Conservation (phyloP, 2,113 vertebrate genomes). For the Solea solea region DNA sequence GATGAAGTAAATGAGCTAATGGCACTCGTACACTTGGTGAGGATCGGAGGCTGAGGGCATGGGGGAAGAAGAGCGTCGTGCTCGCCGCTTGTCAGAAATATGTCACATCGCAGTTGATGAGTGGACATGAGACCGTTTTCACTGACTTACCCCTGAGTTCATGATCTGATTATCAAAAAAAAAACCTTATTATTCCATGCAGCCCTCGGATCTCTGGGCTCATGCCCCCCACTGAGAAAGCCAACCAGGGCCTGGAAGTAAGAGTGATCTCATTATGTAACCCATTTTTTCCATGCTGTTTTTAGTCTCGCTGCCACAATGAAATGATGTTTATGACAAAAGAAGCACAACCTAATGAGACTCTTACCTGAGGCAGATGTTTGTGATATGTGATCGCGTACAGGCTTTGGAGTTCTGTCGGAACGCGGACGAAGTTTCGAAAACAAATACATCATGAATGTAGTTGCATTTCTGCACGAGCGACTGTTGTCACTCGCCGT, state of each 20-base stretch:
- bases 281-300: neutral
- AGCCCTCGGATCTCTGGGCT: neutral
- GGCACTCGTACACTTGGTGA: slow-evolving; percentile 27
- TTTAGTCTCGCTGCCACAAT: neutral
- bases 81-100: slow-evolving; percentile 22
- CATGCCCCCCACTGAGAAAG: neutral
- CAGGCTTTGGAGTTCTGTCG: slow-evolving; percentile 32
- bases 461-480: slow-evolving; percentile 44
- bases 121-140: neutral
- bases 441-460: slow-evolving; percentile 15
- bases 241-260: neutral
- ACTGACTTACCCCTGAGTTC: neutral
- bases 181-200: neutral
- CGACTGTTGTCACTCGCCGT: slow-evolving; percentile 18
- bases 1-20: slow-evolving; percentile 62
- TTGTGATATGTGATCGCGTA: slow-evolving; percentile 53
- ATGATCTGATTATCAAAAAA: neutral
- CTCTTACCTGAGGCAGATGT: slow-evolving; percentile 24
- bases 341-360: slow-evolving; percentile 7
- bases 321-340: slow-evolving; percentile 25
- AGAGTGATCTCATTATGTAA: slow-evolving; percentile 8
- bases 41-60: slow-evolving; percentile 13
- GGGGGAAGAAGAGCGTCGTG: slow-evolving; percentile 1
- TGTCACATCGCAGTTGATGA: slow-evolving; percentile 11
- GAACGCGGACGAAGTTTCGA: slow-evolving; percentile 26